Conservation (phyloP, 2,113 vertebrate genomes). For the Cranoglanis bouderius region DNA sequence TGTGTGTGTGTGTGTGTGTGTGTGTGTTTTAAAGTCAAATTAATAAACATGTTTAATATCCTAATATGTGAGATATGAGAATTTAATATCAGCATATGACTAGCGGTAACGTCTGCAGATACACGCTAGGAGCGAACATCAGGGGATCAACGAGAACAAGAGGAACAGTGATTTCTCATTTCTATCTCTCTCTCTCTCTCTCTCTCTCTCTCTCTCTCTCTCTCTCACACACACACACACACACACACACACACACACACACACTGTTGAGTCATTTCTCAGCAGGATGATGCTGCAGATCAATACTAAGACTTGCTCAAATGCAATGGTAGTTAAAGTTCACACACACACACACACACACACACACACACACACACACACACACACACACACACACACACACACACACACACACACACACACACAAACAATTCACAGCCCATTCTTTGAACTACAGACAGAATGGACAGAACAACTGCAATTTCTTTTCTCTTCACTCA, state of each 20-base stretch:
- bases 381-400: not conserved
- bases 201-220: too few species aligned
- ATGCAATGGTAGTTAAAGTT: not conserved
- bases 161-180: not conserved
- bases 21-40: not conserved
- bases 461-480: not conserved
- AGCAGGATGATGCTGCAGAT: not conserved
- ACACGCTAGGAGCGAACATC: not conserved
- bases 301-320: conserved; percentile 2
- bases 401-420: not conserved
- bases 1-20: not conserved
- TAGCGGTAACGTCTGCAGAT: not conserved
- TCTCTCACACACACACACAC: not conserved
- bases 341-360: conserved; percentile 12
- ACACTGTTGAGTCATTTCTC: not conserved
- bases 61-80: not conserved
- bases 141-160: not conserved
- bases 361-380: not conserved
- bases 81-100: not conserved
- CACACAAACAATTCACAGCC: too few species aligned
- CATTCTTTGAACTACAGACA: not conserved
- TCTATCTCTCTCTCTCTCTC: not conserved
- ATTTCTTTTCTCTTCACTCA: not conserved
- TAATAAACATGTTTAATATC: not conserved
- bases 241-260: conserved; percentile 3